phyloP scores from a whole-genome alignment of 2,113 vertebrate genomes.

The Odobenus rosmarus region DNA sequence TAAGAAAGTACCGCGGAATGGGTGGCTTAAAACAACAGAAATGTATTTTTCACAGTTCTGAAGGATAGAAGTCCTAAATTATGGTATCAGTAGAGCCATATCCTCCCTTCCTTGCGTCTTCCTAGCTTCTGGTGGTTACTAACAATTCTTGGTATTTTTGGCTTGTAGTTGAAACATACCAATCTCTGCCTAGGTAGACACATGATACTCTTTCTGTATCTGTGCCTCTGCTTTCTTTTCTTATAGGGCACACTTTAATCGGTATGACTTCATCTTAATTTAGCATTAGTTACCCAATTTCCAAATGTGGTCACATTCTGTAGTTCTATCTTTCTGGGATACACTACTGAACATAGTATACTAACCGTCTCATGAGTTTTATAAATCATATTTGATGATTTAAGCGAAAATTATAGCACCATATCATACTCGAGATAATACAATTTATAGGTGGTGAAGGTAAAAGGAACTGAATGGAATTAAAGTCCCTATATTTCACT shows the following conservation, averaged over 20 bases:
- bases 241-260: neutral
- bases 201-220: neutral
- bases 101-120: neutral
- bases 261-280: neutral
- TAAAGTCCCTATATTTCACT: neutral
- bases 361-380: neutral
- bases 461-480: neutral
- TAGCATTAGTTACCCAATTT: neutral
- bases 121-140: neutral
- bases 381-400: neutral
- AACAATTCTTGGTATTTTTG: neutral
- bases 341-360: neutral
- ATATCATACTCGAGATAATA: neutral
- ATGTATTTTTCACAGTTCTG: neutral
- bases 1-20: neutral
- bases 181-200: neutral
- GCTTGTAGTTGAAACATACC: neutral
- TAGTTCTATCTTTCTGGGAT: neutral
- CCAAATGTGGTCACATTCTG: neutral
- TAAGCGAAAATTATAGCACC: neutral
- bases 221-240: neutral
- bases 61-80: neutral
- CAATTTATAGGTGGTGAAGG: neutral
- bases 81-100: accelerated
- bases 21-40: neutral